phyloP scores from a whole-genome alignment of 2,888 invertebrate genomes.

The Chrysina gloriosa region DNA sequence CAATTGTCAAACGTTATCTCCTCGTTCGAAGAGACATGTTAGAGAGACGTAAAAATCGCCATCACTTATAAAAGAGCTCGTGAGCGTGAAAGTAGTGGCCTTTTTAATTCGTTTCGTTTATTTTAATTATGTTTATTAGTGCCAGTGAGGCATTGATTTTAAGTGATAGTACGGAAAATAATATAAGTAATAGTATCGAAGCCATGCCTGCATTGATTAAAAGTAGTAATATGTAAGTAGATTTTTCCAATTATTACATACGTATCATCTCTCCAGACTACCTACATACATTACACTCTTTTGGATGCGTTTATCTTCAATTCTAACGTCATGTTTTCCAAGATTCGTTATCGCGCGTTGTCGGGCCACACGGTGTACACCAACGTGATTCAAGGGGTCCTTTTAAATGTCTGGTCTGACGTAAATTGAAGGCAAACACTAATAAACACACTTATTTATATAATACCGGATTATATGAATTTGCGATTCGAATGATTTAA shows the following conservation, averaged over 20 bases:
- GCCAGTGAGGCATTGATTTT: slow-evolving; percentile 62
- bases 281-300: too few relatives aligned
- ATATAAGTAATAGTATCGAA: slow-evolving; percentile 58
- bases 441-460: slow-evolving; percentile 23
- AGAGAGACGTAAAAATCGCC: slow-evolving; percentile 46
- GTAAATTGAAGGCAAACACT: slow-evolving; percentile 22
- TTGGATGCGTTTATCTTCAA: too few relatives aligned
- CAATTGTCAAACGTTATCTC: slow-evolving; percentile 40
- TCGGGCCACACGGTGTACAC: background rate
- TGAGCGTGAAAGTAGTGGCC: slow-evolving; percentile 38
- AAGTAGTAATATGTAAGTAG: slow-evolving; percentile 63
- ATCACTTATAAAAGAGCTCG: slow-evolving; percentile 42
- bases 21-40: slow-evolving; percentile 42
- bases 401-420: slow-evolving; percentile 31
- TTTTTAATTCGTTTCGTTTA: slow-evolving; percentile 52
- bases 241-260: slow-evolving; percentile 12
- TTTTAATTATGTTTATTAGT: slow-evolving; percentile 66
- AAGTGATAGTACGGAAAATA: slow-evolving; percentile 60
- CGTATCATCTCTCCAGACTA: too few relatives aligned
- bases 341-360: background rate
- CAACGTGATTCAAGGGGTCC: slow-evolving; percentile 1
- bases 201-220: slow-evolving; percentile 64
- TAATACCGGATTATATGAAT: background rate
- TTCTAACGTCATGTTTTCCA: slow-evolving; percentile 16
- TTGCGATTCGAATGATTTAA: background rate